Percentiles rank a stretch among this genome's conserved stretches.
These are phyloP conservation scores for Mizuhopecten yessoensis DNA, from an alignment of 1,140 invertebrate species.

Conservation along the genomic window DNA sequence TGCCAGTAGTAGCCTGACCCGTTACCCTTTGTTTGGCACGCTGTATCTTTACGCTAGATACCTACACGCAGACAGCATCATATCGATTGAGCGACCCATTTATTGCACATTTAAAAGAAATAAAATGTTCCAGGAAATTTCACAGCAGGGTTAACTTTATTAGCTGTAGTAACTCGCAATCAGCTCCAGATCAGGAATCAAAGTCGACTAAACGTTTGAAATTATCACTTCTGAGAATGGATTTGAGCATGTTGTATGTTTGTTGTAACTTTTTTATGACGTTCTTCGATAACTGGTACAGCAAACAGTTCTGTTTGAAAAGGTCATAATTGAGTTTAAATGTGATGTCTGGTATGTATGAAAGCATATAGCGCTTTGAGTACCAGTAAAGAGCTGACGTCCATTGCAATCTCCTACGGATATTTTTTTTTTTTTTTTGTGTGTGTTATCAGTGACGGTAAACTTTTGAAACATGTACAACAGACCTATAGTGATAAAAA, in stretches of 20 bases:
- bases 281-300: background rate
- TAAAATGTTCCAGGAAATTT: slow-evolving; percentile 18
- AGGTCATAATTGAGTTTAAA: background rate
- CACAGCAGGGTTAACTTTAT: slow-evolving; percentile 14
- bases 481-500: too few species aligned
- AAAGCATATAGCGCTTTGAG: too few species aligned
- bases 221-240: slow-evolving; percentile 8
- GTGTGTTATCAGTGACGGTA: too few species aligned
- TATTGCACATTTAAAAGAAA: background rate
- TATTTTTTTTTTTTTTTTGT: too few species aligned
- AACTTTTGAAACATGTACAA: too few species aligned
- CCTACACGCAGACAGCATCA: background rate
- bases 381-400: too few species aligned
- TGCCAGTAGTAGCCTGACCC: background rate
- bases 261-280: background rate
- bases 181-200: background rate
- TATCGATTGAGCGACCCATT: background rate
- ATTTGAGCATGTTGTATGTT: background rate
- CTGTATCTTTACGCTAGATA: background rate
- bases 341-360: too few species aligned
- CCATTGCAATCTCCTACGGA: too few species aligned
- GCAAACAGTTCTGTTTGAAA: background rate
- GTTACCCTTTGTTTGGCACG: background rate
- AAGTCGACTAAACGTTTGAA: slow-evolving; percentile 34
- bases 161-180: background rate